Evolutionary conservation across 2,888 invertebrate species (phyloP), one percentile per base, ranked within the genome.

Genomic region (Drosophila paranaensis): DNA sequence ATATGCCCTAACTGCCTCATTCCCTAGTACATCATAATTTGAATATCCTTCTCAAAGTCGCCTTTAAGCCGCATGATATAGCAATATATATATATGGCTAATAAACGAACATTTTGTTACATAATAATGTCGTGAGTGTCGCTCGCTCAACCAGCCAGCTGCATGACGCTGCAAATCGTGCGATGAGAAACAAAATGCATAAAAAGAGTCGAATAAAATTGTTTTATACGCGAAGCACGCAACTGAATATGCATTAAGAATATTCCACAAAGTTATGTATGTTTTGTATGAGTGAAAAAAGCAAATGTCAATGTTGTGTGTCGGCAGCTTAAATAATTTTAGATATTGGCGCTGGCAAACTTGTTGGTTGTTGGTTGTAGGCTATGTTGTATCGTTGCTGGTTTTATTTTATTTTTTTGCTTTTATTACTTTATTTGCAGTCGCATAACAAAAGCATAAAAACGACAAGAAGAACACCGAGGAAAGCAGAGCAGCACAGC

Each of bases 401-500:
- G 46, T 54, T 60, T 64, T 13, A 14, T n/a, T 62, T 56, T 61
- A 56, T 13, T 61, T 50, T 43, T 57, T 6, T 42, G 14, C 39
- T 78, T 87, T 89, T 87, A 87, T 89, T 88, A 77, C 81, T 82
- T 87, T 89, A 86, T 86, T 86, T 89, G 82, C 75, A 81, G 75
- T 71, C 71, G 71, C 84, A 86, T 80, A 86, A 87, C 89, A 89
- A 87, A 77, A 61, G 82, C 86, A 81, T 88, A 82, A 88, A 85
- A 86, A 78, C 55, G 46, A 48, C 53, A 70, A 66, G 61, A 63
- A 45, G 40, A 66, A 50, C 54, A 37, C 20, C 54, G 10, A 25
- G 6, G 27, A 16, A 2, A 20, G 20, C 20, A 1, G 20, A 20
- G 20, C 20, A 20, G 20, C 20, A 20, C 20, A 20, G 20, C 20